Percentiles rank a stretch among this genome's conserved stretches.
phyloP scores from a whole-genome alignment of 2,888 invertebrate species.

The Charanyca ferruginea region DNA sequence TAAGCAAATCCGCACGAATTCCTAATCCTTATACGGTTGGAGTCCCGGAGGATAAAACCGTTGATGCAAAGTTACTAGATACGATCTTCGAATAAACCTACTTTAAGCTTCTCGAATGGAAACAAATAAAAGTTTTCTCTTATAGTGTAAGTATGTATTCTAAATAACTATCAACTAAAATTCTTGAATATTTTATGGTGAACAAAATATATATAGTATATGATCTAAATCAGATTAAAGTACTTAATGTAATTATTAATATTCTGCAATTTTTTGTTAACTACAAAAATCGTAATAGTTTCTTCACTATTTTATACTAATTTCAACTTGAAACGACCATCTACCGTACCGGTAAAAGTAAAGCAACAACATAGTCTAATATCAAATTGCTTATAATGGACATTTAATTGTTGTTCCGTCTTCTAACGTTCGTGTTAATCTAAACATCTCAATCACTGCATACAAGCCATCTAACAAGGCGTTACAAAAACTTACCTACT shows the following conservation, averaged over 20 bases:
- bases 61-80: constrained; percentile 75
- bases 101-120: constrained; percentile 41
- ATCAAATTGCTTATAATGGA: constrained; percentile 36
- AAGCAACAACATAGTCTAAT: constrained; percentile 23
- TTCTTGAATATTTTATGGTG: no score
- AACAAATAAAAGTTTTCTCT: constrained; percentile 34
- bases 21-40: constrained; percentile 85
- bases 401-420: constrained; percentile 54
- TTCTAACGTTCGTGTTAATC: constrained; percentile 52
- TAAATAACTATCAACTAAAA: no score
- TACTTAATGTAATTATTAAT: background rate
- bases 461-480: constrained; percentile 53
- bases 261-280: background rate
- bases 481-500: constrained; percentile 57
- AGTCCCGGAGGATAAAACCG: constrained; percentile 77
- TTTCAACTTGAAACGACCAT: constrained; percentile 10
- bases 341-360: background rate
- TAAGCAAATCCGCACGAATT: constrained; percentile 87
- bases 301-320: constrained; percentile 14
- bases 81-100: constrained; percentile 59
- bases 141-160: no score
- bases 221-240: background rate
- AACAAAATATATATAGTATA: no score
- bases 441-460: constrained; percentile 59
- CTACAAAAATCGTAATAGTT: background rate